These are phyloP conservation scores for Polyodon spathula DNA, from an alignment of 2,113 vertebrate genomes.

Conservation along the genomic window DNA sequence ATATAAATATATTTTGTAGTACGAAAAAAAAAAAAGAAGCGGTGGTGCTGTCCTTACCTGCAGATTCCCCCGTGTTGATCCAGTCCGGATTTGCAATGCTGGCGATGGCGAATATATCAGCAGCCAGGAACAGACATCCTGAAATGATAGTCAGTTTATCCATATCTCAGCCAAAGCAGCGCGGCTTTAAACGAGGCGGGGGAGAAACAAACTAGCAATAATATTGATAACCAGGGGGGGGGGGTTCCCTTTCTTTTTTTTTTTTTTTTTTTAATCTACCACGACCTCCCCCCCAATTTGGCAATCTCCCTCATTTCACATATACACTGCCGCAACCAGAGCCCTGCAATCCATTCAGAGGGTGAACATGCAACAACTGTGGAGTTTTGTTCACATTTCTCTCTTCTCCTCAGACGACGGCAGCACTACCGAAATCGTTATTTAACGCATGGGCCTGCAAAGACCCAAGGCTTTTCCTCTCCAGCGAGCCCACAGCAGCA, in stretches of 20 bases:
- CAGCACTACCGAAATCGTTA: too few species aligned
- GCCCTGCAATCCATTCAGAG: too few species aligned
- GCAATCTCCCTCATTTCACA: too few species aligned
- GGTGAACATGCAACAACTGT: too few species aligned
- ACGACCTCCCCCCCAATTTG: too few species aligned
- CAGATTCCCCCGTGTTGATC: constrained; percentile 87
- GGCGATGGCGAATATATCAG: constrained; percentile 92
- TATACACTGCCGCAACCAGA: too few species aligned
- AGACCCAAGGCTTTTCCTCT: too few species aligned
- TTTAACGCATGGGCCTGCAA: too few species aligned
- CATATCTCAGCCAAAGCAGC: constrained; percentile 57
- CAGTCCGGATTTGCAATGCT: constrained; percentile 90
- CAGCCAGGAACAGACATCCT: constrained; percentile 90
- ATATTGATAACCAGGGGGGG: neutral
- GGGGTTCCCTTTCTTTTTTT: neutral
- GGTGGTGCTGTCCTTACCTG: constrained; percentile 54
- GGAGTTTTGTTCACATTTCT: too few species aligned
- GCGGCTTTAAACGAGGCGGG: neutral
- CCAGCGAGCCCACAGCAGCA: too few species aligned
- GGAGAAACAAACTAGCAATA: neutral
- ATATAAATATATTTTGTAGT: neutral
- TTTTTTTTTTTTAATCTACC: neutral
- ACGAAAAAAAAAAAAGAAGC: too few species aligned
- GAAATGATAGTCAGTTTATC: constrained; percentile 94
- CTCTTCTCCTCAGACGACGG: too few species aligned